Conservation (phyloP, 37 sponge, comb jelly and placozoan genomes). For the Dysidea cf. avara region DNA sequence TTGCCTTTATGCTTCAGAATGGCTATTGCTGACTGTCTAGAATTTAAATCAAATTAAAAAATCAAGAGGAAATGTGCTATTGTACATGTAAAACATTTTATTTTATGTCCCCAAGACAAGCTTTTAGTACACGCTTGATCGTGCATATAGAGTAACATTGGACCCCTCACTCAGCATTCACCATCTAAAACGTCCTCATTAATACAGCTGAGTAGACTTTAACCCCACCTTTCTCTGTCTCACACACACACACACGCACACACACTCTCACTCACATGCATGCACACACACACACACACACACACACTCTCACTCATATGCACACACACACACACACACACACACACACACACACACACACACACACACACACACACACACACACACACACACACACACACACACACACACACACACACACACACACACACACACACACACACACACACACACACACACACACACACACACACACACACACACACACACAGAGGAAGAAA, state of each 20-base stretch:
- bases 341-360: slow-evolving; percentile 33
- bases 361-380: slow-evolving; percentile 20
- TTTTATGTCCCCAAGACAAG: too few species aligned
- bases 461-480: slow-evolving; percentile 1
- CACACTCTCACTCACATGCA: slow-evolving; percentile 5
- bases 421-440: slow-evolving; percentile 3
- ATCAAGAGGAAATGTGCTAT: too few species aligned
- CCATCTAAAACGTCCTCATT: background rate
- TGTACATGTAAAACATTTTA: too few species aligned
- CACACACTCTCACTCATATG: slow-evolving; percentile 6
- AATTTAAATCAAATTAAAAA: too few species aligned
- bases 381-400: slow-evolving; percentile 36
- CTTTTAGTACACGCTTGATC: too few species aligned
- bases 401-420: slow-evolving; percentile 15
- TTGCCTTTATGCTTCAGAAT: too few species aligned
- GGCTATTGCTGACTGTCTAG: too few species aligned
- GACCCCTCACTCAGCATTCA: background rate
- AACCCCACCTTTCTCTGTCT: background rate
- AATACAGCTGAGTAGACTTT: background rate
- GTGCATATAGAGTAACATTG: background rate
- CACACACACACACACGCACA: slow-evolving; percentile 7
- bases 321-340: slow-evolving; percentile 33
- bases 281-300: slow-evolving; percentile 36
- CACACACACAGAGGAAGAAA: slow-evolving; percentile 8
- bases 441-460: slow-evolving; percentile 47